Conservation (phyloP, 2,888 invertebrate genomes). For the Thera britannica region DNA sequence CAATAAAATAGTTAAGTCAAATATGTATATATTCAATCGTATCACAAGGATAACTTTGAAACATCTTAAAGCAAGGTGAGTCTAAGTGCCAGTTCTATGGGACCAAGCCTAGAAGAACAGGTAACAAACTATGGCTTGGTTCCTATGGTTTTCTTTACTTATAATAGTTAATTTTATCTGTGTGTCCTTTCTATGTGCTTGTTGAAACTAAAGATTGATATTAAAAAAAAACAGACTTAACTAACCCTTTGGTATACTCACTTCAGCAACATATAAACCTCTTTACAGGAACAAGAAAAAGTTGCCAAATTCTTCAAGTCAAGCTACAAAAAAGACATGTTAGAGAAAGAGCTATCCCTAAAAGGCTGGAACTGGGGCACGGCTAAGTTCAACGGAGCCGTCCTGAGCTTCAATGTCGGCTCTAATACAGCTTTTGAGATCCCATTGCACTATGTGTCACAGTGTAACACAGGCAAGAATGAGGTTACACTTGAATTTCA, state of each 20-base stretch:
- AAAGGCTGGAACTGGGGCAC: conserved; percentile 99
- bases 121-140: too few relatives aligned
- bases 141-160: too few relatives aligned
- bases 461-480: conserved; percentile 98
- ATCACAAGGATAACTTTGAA: too few relatives aligned
- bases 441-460: conserved; percentile 97
- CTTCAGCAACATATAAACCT: background rate
- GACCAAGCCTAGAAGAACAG: too few relatives aligned
- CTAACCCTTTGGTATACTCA: background rate
- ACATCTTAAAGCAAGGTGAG: too few relatives aligned
- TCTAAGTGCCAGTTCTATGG: too few relatives aligned
- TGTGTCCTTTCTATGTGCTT: too few relatives aligned
- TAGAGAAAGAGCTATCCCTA: conserved; percentile 95
- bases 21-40: too few relatives aligned
- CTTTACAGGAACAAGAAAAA: conserved; percentile 94
- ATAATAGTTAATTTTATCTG: too few relatives aligned
- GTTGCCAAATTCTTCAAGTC: conserved; percentile 94
- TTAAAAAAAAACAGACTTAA: background rate
- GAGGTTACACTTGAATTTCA: conserved; percentile 99
- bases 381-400: conserved; percentile 95
- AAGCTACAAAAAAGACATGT: conserved; percentile 93
- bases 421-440: conserved; percentile 96
- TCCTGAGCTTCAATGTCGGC: conserved; percentile 93
- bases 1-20: too few relatives aligned
- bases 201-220: background rate